These are phyloP conservation scores for Patella pellucida DNA, from an alignment of 2,888 invertebrate species.

Conservation along the genomic window DNA sequence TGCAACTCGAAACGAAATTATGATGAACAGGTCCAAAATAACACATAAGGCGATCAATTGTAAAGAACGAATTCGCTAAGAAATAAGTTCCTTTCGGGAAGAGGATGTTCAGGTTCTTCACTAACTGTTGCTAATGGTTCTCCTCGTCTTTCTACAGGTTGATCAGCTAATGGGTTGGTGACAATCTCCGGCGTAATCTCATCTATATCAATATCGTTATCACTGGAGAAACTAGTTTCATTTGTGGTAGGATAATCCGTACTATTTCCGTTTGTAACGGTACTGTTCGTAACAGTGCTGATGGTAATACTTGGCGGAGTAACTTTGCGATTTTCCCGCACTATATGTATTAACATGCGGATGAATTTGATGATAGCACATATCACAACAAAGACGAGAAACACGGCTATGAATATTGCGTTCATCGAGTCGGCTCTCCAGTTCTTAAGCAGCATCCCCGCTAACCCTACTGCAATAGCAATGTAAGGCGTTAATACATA, in stretches of 20 bases:
- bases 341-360: not conserved
- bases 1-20: too few species aligned
- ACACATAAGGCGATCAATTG: not conserved
- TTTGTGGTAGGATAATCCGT: not conserved
- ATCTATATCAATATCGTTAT: not conserved
- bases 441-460: not conserved
- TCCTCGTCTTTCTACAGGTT: not conserved
- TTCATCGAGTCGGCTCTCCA: not conserved
- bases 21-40: not conserved
- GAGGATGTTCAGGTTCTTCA: not conserved
- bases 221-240: not conserved
- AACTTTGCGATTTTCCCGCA: not conserved
- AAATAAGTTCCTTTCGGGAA: not conserved
- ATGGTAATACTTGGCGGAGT: not conserved
- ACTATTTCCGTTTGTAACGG: not conserved
- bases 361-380: not conserved
- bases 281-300: not conserved
- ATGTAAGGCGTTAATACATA: not conserved
- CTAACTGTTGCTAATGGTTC: not conserved
- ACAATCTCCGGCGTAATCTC: not conserved
- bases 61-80: not conserved
- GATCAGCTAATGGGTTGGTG: not conserved
- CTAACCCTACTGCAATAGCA: not conserved
- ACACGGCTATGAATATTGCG: not conserved
- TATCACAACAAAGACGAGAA: not conserved